phyloP scores from a whole-genome alignment of 2,113 vertebrate genomes.

The Pygoscelis antarcticus region DNA sequence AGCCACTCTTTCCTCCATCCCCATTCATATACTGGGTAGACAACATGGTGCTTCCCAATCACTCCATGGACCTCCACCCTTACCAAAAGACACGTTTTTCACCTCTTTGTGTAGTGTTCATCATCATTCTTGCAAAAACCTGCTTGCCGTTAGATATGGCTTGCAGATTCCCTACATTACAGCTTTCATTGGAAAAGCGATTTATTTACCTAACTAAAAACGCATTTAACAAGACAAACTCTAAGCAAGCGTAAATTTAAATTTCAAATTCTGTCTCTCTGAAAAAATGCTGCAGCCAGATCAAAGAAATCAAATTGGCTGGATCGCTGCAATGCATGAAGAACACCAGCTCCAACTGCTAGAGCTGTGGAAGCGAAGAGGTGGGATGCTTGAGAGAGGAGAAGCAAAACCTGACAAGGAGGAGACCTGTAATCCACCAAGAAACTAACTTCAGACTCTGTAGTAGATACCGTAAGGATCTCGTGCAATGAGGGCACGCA shows the following conservation, averaged over 20 bases:
- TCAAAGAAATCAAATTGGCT: neutral
- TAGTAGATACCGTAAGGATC: accelerated
- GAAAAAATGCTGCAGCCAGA: neutral
- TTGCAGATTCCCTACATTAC: neutral
- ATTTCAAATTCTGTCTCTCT: neutral
- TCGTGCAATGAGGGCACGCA: accelerated
- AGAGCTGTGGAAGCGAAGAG: neutral
- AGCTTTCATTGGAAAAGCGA: neutral
- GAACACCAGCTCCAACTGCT: neutral
- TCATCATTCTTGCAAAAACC: neutral
- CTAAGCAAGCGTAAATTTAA: neutral
- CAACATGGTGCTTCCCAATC: neutral
- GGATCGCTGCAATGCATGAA: neutral
- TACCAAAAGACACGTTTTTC: neutral
- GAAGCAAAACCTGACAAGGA: neutral
- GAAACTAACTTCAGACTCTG: neutral
- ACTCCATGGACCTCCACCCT: neutral
- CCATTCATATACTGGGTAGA: neutral
- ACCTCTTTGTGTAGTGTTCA: neutral
- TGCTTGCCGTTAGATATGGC: neutral
- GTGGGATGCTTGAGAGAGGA: neutral
- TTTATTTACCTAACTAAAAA: neutral
- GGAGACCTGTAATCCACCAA: neutral
- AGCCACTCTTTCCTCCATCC: neutral
- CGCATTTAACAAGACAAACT: neutral